Evolutionary conservation across 2,113 vertebrate genomes (phyloP), one percentile per base, ranked within the genome.

Genomic region (Aegotheles bennettii): DNA sequence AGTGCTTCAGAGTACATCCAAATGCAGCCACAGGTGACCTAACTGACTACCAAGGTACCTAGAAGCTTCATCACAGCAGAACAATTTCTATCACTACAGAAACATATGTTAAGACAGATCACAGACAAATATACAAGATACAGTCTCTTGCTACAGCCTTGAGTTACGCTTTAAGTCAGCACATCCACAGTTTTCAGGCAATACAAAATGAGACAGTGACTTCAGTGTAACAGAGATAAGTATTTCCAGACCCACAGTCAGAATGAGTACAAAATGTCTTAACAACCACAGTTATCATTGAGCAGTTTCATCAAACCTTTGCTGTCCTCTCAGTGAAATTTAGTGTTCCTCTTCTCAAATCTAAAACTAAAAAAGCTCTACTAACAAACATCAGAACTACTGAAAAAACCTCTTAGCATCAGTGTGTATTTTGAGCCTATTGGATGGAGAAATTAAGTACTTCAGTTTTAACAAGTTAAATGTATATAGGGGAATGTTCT

Each of bases 1-100:
- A 12, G 7, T 38, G 16, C 18, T 36, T 48, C 38, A 38, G 31
- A 56, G 10, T 6, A 17, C 3, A 14, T 20, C 20, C 0, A 1
- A 20, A 47, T 17, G 35, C 24, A 77, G 59, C 8, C 76, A 64
- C 23, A 50, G 26, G 13, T 17, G 17, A 74, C 25, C n/a, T 26
- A n/a, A 10, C 7, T 60, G 33, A 76, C 8, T 6, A 25, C 18
- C 11, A 23, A 38, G 11, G 35, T 54, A 17, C 19, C 48, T 29
- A 12, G 1, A 71, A 77, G 36, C 15, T n/a, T 51, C 31, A 35
- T 31, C 56, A 24, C 33, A 75, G n/a, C 16, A 43, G 33, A 63
- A 25, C 11, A 12, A 17, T 36, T 75, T 35, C 45, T 42, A 4
- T 31, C 40, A 8, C 21, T 28, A 45, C 7, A 68, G 29, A 68